Evolutionary conservation across 2,797 vertebrate species (phyloP).

Genomic region (Epinephelus malabaricus): DNA sequence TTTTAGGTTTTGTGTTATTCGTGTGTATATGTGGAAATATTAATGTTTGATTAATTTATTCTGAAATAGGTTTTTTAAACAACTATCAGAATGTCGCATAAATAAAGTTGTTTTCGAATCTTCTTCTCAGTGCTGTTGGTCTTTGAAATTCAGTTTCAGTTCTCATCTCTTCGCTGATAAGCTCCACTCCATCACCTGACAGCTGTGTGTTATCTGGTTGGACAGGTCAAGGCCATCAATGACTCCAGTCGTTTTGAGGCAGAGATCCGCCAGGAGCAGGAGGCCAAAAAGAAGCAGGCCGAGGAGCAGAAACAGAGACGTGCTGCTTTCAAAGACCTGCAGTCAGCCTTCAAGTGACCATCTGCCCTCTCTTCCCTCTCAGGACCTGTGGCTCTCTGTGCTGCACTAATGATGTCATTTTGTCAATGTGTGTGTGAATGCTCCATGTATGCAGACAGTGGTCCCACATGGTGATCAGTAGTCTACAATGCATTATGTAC

Average conservation of each 20-base stretch:
- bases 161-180: not conserved
- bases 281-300: slow-evolving; percentile 92
- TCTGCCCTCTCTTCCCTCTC: not conserved
- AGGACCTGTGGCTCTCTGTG: slow-evolving; percentile 32
- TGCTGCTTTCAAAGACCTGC: slow-evolving; percentile 93
- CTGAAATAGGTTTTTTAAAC: too few relatives aligned
- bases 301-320: slow-evolving; percentile 94
- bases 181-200: not conserved
- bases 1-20: too few relatives aligned
- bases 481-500: slow-evolving; percentile 39
- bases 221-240: slow-evolving; percentile 92
- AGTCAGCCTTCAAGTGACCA: slow-evolving; percentile 90
- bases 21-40: too few relatives aligned
- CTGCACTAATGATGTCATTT: slow-evolving; percentile 40
- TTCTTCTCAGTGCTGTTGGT: not conserved
- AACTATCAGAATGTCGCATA: too few relatives aligned
- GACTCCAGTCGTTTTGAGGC: slow-evolving; percentile 92
- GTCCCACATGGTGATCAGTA: slow-evolving; percentile 1
- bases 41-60: too few relatives aligned
- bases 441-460: slow-evolving; percentile 28
- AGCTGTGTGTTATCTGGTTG: slow-evolving; percentile 6
- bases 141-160: not conserved
- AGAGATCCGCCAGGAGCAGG: slow-evolving; percentile 96
- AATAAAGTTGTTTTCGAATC: too few relatives aligned
- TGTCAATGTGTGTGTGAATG: slow-evolving; percentile 32